phyloP scores from a whole-genome alignment of 2,113 vertebrate species.

The Crotophaga sulcirostris region DNA sequence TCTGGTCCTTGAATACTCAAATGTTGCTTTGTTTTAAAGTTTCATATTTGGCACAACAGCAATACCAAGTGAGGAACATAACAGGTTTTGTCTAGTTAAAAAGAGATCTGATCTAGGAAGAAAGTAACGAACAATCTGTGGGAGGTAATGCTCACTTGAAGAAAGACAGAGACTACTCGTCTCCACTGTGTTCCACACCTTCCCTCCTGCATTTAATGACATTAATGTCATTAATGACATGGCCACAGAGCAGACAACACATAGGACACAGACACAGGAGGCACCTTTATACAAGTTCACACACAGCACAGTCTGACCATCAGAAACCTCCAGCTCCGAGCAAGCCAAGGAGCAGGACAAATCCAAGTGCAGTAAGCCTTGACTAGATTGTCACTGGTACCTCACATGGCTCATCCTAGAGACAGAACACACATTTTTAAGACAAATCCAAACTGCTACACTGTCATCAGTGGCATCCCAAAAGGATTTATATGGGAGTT shows the following conservation, averaged over 20 bases:
- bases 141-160: neutral
- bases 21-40: conserved; percentile 18
- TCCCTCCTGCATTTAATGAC: neutral
- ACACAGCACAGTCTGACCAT: neutral
- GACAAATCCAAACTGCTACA: neutral
- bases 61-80: neutral
- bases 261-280: neutral
- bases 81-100: neutral
- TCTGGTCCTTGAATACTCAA: neutral
- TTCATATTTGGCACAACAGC: neutral
- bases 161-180: neutral
- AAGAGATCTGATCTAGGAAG: neutral
- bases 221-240: neutral
- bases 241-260: neutral
- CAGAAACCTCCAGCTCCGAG: neutral
- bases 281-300: neutral
- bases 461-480: neutral
- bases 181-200: neutral
- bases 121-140: neutral
- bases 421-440: neutral
- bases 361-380: neutral
- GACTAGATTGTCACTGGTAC: neutral
- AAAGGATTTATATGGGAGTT: neutral
- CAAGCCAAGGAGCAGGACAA: neutral
- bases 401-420: neutral